Evolutionary conservation across 2,888 invertebrate species (phyloP).

Genomic region (Machimus rusticus): DNA sequence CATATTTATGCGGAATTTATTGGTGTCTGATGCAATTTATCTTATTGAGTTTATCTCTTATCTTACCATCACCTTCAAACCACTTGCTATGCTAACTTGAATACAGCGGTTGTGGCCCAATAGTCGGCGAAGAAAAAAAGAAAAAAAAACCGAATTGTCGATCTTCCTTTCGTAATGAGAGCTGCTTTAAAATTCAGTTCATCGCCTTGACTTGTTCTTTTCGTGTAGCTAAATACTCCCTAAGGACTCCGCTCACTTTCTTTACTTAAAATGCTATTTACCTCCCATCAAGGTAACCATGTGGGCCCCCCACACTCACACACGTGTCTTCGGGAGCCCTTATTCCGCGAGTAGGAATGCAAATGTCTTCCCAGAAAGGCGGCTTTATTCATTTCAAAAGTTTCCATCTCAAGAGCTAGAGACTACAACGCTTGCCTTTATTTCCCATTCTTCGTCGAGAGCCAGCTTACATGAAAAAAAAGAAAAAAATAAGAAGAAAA

Average conservation of each 20-base stretch:
- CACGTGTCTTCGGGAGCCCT: not conserved
- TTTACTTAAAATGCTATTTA: conserved; percentile 33
- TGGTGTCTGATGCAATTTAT: not conserved
- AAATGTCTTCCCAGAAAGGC: conserved; percentile 15
- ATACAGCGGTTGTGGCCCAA: not conserved
- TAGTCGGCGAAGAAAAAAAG: not conserved
- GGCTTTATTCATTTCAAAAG: conserved; percentile 36
- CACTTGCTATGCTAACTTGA: not conserved
- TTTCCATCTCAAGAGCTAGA: conserved; percentile 2
- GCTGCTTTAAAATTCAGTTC: conserved; percentile 37
- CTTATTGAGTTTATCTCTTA: not conserved
- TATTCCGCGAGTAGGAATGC: conserved; percentile 10
- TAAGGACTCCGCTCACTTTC: conserved; percentile 32
- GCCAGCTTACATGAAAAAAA: not conserved
- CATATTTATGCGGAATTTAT: not conserved
- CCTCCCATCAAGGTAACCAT: conserved; percentile 38
- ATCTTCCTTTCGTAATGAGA: conserved; percentile 7
- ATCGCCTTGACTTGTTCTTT: conserved; percentile 32
- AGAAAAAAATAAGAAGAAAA: not conserved
- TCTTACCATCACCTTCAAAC: not conserved
- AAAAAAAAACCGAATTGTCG: not conserved
- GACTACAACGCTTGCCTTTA: conserved; percentile 36
- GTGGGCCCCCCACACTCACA: not conserved
- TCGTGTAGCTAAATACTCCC: conserved; percentile 36
- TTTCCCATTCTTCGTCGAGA: conserved; percentile 22